Percentiles rank a stretch among this genome's conserved stretches.
phyloP scores from a whole-genome alignment of 2,797 vertebrate genomes.

The Macrochelys suwanniensis region DNA sequence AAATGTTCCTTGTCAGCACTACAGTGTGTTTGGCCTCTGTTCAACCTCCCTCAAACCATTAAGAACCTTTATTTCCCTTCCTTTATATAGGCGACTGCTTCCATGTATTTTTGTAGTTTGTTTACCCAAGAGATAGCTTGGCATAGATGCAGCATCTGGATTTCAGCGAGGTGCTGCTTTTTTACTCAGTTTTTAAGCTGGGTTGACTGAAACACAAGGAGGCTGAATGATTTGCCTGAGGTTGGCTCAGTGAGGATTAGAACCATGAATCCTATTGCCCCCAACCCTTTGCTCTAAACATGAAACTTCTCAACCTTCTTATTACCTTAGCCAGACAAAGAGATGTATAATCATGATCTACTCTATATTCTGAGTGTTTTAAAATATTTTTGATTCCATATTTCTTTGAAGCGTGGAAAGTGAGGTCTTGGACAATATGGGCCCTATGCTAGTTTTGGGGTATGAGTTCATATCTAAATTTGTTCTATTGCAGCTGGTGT shows the following conservation, averaged over 20 bases:
- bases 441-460: background rate
- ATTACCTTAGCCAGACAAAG: background rate
- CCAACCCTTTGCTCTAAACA: conserved; percentile 11
- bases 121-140: conserved; percentile 55
- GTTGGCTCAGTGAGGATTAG: conserved; percentile 44
- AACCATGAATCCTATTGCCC: conserved; percentile 27
- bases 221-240: conserved; percentile 28
- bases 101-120: background rate
- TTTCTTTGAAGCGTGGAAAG: background rate
- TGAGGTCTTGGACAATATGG: background rate
- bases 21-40: conserved; percentile 36
- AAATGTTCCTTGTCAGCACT: conserved; percentile 46
- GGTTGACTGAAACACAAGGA: conserved; percentile 44
- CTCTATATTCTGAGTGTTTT: background rate
- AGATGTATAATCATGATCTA: background rate
- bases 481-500: background rate
- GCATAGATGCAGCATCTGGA: conserved; percentile 8
- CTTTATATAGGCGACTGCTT: conserved; percentile 6
- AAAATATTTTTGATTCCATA: background rate
- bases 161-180: conserved; percentile 47
- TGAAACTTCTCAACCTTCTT: background rate
- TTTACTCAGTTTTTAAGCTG: conserved; percentile 52
- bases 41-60: conserved; percentile 47
- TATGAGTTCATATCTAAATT: background rate
- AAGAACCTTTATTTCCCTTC: background rate